These are phyloP conservation scores for Syrmaticus mikado DNA, from an alignment of 2,113 vertebrate genomes.

Conservation along the genomic window DNA sequence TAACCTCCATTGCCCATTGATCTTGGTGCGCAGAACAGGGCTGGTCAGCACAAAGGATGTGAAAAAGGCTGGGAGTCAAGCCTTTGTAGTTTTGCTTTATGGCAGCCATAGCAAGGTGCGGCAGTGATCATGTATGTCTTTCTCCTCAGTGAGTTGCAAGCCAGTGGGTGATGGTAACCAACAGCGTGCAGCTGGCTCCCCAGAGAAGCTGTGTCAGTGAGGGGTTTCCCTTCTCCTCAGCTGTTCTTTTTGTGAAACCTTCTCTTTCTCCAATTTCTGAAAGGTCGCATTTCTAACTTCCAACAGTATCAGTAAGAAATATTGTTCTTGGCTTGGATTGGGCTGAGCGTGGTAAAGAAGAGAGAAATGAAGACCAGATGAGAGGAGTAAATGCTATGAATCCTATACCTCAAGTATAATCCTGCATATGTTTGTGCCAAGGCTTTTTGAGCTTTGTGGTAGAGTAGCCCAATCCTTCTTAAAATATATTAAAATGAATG, in stretches of 20 bases:
- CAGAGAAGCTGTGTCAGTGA: neutral
- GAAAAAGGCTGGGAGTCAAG: neutral
- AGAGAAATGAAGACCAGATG: neutral
- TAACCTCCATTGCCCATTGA: rapidly evolving
- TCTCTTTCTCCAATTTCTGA: rapidly evolving
- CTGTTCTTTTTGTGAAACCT: neutral
- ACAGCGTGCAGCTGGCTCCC: neutral
- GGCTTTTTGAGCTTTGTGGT: neutral
- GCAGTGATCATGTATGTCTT: rapidly evolving
- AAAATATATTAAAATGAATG: neutral
- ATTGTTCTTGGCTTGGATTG: neutral
- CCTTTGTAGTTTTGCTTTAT: neutral
- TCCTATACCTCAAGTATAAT: neutral
- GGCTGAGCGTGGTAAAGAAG: neutral
- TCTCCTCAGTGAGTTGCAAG: neutral
- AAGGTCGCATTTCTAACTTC: neutral
- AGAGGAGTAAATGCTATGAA: neutral
- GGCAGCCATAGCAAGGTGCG: rapidly evolving
- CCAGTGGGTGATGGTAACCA: neutral
- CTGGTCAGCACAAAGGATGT: neutral
- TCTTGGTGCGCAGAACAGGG: rapidly evolving
- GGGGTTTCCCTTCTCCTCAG: neutral
- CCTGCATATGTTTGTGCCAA: neutral
- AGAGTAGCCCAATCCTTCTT: neutral
- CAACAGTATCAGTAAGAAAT: neutral